phyloP scores from a whole-genome alignment of 2,888 invertebrate species.

The Xestoiulus laeticollis region DNA sequence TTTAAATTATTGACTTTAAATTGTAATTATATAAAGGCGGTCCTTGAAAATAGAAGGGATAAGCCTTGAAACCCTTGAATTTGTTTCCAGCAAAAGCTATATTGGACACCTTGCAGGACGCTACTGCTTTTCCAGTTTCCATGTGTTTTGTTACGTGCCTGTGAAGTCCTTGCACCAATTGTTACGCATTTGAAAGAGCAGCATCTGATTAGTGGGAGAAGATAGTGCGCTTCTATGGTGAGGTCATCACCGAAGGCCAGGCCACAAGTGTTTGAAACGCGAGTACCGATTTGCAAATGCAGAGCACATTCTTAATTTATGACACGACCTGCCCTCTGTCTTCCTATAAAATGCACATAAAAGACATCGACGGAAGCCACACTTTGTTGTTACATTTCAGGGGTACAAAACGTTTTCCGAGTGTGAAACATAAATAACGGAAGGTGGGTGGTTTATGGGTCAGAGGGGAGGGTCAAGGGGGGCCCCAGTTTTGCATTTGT shows the following conservation, averaged over 20 bases:
- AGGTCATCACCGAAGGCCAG: neutral
- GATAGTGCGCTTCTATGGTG: neutral
- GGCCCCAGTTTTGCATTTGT: neutral
- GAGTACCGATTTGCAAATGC: conserved; percentile 2
- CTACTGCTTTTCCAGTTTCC: no score
- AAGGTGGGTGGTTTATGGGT: neutral
- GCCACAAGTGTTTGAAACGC: neutral
- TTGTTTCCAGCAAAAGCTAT: no score
- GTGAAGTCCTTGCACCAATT: no score
- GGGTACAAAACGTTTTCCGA: neutral
- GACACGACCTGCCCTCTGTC: conserved; percentile 17
- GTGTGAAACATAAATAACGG: conserved; percentile 18
- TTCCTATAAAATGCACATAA: neutral
- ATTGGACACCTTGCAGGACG: no score
- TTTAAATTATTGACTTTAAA: no score
- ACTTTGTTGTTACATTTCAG: neutral
- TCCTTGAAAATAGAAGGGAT: no score
- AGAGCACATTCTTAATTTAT: conserved; percentile 26
- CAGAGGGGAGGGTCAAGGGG: neutral
- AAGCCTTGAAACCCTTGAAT: no score
- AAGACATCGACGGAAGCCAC: neutral
- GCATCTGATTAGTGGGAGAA: neutral
- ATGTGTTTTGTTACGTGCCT: no score
- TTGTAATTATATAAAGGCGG: no score
- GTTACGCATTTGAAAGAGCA: neutral